These are phyloP conservation scores for Pachyuromys duprasi DNA, from an alignment of 2,797 vertebrate species.

Conservation along the genomic window DNA sequence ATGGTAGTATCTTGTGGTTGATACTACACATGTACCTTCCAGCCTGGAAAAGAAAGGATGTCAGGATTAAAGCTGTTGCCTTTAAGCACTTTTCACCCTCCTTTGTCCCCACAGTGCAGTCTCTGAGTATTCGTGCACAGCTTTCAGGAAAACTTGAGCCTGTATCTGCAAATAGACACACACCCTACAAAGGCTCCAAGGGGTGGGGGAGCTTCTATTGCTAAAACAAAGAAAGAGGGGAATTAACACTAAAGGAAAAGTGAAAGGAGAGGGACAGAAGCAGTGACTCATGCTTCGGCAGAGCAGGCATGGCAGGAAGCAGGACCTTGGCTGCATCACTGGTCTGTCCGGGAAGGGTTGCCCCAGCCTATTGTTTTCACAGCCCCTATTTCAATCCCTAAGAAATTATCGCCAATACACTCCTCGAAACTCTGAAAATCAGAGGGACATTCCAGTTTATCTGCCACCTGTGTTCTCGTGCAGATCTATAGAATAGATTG, in stretches of 20 bases:
- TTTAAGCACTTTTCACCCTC: neutral
- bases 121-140: neutral
- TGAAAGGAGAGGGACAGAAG: neutral
- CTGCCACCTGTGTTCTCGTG: neutral
- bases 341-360: neutral
- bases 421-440: neutral
- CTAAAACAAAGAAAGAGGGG: neutral
- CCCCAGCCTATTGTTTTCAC: neutral
- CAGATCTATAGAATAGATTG: constrained; percentile 7
- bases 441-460: neutral
- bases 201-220: neutral
- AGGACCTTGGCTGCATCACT: neutral
- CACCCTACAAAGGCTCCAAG: neutral
- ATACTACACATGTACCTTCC: neutral
- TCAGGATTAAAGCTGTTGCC: neutral
- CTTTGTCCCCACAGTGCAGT: neutral
- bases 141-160: neutral
- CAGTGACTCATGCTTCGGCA: fast-evolving
- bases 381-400: neutral
- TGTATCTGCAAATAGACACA: neutral
- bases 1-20: neutral
- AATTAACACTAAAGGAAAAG: neutral
- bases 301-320: neutral
- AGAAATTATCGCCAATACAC: neutral
- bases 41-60: neutral